phyloP scores from a whole-genome alignment of 2,113 vertebrate genomes.

The Emydura subglobosa region DNA sequence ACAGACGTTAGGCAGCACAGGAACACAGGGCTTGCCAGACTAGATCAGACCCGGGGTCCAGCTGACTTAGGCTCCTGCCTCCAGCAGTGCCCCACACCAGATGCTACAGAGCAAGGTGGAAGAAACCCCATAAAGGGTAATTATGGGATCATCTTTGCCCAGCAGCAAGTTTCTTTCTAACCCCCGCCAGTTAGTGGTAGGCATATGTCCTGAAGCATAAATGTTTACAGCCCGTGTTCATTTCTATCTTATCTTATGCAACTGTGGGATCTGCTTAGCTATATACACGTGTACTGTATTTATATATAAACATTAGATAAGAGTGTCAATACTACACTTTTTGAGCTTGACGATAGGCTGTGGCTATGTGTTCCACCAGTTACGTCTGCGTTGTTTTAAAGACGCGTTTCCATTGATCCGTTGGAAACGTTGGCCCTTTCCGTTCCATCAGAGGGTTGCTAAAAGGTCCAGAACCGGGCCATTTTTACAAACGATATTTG shows the following conservation, averaged over 20 bases:
- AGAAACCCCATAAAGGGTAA: background rate
- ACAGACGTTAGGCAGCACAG: background rate
- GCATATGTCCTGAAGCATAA: background rate
- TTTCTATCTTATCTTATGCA: background rate
- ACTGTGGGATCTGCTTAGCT: background rate
- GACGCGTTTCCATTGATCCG: background rate
- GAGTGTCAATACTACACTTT: no score
- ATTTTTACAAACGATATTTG: background rate
- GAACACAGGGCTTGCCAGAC: background rate
- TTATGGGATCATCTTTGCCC: no score
- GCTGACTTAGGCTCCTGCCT: background rate
- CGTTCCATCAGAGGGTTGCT: background rate
- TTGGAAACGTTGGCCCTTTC: background rate
- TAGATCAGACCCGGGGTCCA: background rate
- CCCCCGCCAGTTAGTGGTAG: background rate
- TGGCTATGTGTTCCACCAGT: background rate
- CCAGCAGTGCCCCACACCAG: background rate
- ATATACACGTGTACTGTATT: background rate
- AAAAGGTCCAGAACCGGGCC: background rate
- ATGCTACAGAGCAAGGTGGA: background rate
- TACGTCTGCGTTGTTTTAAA: no score
- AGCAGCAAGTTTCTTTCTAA: background rate
- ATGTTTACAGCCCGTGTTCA: background rate
- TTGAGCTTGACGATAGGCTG: background rate
- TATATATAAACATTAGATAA: background rate